Evolutionary conservation across 2,797 vertebrate genomes (phyloP).

Genomic region (Rhyacichthys aspro): DNA sequence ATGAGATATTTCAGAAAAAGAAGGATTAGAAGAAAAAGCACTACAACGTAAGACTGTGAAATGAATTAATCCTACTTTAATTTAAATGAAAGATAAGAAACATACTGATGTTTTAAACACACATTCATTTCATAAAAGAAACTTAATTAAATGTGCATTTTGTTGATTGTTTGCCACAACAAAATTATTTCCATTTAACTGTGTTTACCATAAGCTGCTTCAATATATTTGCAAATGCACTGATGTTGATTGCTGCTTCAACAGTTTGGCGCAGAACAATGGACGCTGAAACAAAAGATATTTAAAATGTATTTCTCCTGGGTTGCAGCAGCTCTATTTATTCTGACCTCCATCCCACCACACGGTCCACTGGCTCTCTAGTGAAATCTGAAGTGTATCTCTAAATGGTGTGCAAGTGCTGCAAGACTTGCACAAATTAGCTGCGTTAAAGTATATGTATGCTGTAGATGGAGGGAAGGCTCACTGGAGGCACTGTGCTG

Average conservation of each 20-base stretch:
- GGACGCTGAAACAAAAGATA: conserved; percentile 56
- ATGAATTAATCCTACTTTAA: conserved; percentile 15
- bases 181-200: conserved; percentile 31
- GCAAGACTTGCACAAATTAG: conserved; percentile 77
- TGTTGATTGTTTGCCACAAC: conserved; percentile 22
- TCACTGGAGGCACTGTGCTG: conserved; percentile 74
- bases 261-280: conserved; percentile 46
- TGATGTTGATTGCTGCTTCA: conserved; percentile 47
- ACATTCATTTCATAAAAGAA: conserved; percentile 36
- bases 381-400: conserved; percentile 78
- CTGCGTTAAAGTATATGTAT: conserved; percentile 71
- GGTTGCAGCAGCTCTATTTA: conserved; percentile 60
- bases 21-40: conserved; percentile 4
- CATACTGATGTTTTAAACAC: conserved; percentile 19
- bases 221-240: conserved; percentile 18
- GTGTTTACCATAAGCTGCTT: conserved; percentile 36
- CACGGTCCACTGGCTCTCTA: conserved; percentile 61
- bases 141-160: conserved; percentile 40
- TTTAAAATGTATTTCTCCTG: conserved; percentile 61
- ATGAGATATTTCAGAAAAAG: conserved; percentile 1
- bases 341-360: conserved; percentile 61
- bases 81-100: conserved; percentile 8
- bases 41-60: not conserved
- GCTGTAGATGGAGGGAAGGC: conserved; percentile 67
- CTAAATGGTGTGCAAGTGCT: conserved; percentile 77